A percentile compares a stretch with the other conserved stretches of the same genome.
These are phyloP conservation scores for Pongo abelii DNA, from an alignment of 2,113 vertebrate species.

Conservation along the genomic window DNA sequence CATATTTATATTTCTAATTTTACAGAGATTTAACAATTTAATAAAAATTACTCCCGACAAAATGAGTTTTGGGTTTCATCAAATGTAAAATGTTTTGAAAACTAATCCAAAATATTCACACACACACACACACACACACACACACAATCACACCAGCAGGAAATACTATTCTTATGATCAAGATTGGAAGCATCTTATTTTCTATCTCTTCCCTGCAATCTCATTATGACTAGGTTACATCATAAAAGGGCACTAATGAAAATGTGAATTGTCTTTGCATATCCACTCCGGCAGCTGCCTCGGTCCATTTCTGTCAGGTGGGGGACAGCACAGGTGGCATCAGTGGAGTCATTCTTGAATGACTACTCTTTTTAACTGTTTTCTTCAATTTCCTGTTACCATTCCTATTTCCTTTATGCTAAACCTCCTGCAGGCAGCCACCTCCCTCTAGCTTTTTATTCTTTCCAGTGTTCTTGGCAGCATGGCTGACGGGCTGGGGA, in stretches of 20 bases:
- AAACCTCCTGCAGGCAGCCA: background rate
- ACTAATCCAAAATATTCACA: slow-evolving; percentile 36
- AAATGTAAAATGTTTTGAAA: slow-evolving; percentile 19
- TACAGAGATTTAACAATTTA: slow-evolving; percentile 23
- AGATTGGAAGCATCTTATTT: background rate
- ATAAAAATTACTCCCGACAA: slow-evolving; percentile 41
- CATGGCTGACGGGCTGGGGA: background rate
- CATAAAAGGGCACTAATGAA: background rate
- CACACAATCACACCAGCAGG: background rate
- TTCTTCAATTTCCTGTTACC: background rate
- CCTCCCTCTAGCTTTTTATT: background rate
- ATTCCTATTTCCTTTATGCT: background rate
- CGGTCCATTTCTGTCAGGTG: background rate
- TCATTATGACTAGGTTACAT: background rate
- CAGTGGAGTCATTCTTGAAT: background rate
- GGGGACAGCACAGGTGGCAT: background rate
- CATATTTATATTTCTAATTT: slow-evolving; percentile 9
- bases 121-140: background rate
- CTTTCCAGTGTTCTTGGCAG: background rate
- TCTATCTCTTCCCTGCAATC: background rate
- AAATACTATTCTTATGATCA: background rate
- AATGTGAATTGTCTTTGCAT: background rate
- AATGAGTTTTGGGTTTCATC: slow-evolving; percentile 34
- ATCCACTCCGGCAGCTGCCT: background rate
- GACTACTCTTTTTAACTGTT: background rate